Base-by-base conservation (phyloP, 2,888 invertebrate genomes). In the Drosophila yooni region DNA sequence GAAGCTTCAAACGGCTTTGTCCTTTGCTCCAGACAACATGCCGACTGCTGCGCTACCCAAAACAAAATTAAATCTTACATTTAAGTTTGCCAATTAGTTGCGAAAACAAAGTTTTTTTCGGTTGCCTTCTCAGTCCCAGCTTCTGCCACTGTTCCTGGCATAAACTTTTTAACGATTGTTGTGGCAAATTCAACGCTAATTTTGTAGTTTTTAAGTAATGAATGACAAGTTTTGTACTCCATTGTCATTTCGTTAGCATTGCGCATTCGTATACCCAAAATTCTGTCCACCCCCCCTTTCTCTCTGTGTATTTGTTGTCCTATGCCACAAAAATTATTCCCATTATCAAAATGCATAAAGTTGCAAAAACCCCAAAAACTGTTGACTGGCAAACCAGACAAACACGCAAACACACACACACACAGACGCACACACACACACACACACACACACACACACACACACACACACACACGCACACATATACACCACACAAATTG, bases 81-180 rank as follows among this genome's bases (percentile, higher is more conserved):
- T 91, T 88, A 90, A 90, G 91, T 91, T 90, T 90, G 88, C 89
- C 89, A 90, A 90, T 90, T 90, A 91, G 89, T 91, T 91, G 81
- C 79, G 81, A 89, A 91, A 91, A 91, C 88, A 91, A 91, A 91
- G 84, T 89, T 89, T 77, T 77, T 73, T 81, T 69, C 43, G 43
- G 51, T 53, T 64, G 52, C 34, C 59, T 51, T 63, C 63, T 60
- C 46, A 25, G 33, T 13, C 50, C 18, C 25, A 8, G 27, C 43
- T 13, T 43, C 48, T 10, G 31, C 38, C 27, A 8, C 27, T 21
- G 46, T 6, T 43, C 3, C 40, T 59, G 61, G 48, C 46, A 43
- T 21, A 81, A 90, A 90, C 74, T 90, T 87, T 79, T 78, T 75
- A 87, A 78, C 84, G 82, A 87, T 89, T 83, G 74, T 78, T 89